phyloP scores from a whole-genome alignment of 1,140 invertebrate species.

The Panulirus ornatus region DNA sequence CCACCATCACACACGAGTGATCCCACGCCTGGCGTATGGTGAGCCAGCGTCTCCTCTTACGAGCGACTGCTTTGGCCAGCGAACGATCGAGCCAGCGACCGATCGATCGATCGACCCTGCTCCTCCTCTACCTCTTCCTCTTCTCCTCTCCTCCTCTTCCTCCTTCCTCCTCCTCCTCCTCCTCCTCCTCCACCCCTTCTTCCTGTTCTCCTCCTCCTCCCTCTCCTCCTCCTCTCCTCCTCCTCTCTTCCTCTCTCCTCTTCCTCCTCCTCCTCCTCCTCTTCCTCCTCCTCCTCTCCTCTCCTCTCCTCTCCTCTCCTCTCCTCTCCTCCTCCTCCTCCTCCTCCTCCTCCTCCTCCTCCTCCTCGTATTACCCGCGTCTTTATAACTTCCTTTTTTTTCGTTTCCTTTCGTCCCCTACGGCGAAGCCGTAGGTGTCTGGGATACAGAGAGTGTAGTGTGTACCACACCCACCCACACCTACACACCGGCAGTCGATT shows the following conservation, averaged over 20 bases:
- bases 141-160: neutral
- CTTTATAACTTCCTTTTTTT: neutral
- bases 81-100: too few relatives aligned
- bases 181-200: neutral
- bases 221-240: neutral
- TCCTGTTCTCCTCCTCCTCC: neutral
- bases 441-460: too few relatives aligned
- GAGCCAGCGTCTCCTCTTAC: neutral
- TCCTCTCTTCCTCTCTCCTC: neutral
- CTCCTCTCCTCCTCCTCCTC: neutral
- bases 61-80: too few relatives aligned
- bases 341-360: neutral
- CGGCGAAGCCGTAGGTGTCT: too few relatives aligned
- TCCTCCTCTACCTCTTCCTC: neutral
- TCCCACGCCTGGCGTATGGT: neutral
- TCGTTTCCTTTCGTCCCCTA: neutral
- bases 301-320: neutral
- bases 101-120: too few relatives aligned
- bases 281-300: conserved; percentile 4
- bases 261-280: neutral
- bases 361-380: neutral
- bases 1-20: neutral
- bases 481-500: neutral
- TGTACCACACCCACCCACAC: neutral
- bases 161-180: neutral